phyloP scores from a whole-genome alignment of 2,888 invertebrate species.

The Harpalus rufipes region DNA sequence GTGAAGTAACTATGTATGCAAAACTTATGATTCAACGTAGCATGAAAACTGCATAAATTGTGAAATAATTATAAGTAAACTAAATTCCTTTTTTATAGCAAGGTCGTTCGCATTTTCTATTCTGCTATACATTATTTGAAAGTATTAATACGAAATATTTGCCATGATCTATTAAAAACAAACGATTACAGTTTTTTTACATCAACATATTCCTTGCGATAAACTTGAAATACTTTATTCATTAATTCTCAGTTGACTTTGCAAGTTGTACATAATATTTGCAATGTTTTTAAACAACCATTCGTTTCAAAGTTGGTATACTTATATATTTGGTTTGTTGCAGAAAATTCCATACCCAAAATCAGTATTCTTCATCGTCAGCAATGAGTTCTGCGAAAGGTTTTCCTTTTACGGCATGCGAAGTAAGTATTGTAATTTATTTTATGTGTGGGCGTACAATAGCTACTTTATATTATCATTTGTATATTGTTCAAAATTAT shows the following conservation, averaged over 20 bases:
- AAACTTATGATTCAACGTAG: not conserved
- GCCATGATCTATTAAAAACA: not conserved
- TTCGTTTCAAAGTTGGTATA: not conserved
- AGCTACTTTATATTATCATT: not conserved
- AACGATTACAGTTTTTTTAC: no score
- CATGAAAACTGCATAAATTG: slow-evolving; percentile 2
- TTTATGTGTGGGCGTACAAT: not conserved
- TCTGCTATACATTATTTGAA: not conserved
- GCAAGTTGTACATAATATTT: not conserved
- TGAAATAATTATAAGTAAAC: not conserved
- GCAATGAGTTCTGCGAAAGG: slow-evolving; percentile 98
- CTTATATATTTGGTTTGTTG: slow-evolving; percentile 73
- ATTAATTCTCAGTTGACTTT: not conserved
- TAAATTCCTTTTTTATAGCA: not conserved
- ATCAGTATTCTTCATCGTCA: slow-evolving; percentile 94
- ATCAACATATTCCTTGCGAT: not conserved
- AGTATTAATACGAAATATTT: not conserved
- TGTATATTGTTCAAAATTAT: not conserved
- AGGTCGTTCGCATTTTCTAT: not conserved
- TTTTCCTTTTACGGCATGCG: slow-evolving; percentile 98
- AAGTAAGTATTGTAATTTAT: slow-evolving; percentile 82
- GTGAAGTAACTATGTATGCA: not conserved
- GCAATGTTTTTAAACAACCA: not conserved
- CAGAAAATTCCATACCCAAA: slow-evolving; percentile 90
- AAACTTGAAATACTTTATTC: not conserved